A percentile compares a stretch with the other conserved stretches of the same genome.
Evolutionary conservation across 1,140 invertebrate species (phyloP).

Genomic region (Hylaeus volcanicus): DNA sequence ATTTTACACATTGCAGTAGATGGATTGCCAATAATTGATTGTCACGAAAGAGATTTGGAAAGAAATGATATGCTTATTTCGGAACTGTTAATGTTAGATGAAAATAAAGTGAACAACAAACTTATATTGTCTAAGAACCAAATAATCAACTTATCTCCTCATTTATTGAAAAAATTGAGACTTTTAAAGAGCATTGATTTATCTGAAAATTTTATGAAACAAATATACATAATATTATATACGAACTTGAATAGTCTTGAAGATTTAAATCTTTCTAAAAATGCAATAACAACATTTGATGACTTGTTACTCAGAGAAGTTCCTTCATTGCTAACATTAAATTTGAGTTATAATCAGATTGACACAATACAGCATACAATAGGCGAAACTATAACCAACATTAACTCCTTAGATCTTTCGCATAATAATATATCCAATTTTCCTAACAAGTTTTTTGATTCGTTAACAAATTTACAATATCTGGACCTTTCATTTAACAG

Average conservation of each 20-base stretch:
- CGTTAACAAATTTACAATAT: slow-evolving; percentile 54
- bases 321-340: slow-evolving; percentile 55
- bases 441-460: slow-evolving; percentile 36
- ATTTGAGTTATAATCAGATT: slow-evolving; percentile 72
- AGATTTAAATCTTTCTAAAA: slow-evolving; percentile 65
- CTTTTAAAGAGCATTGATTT: slow-evolving; percentile 62
- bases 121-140: slow-evolving; percentile 65
- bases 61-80: slow-evolving; percentile 52
- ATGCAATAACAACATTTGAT: slow-evolving; percentile 56
- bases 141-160: slow-evolving; percentile 45
- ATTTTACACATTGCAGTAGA: slow-evolving; percentile 41
- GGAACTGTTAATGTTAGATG: slow-evolving; percentile 52
- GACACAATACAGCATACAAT: slow-evolving; percentile 47
- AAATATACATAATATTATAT: slow-evolving; percentile 49
- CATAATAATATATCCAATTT: slow-evolving; percentile 60
- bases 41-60: slow-evolving; percentile 46
- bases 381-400: slow-evolving; percentile 32
- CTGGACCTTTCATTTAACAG: slow-evolving; percentile 67
- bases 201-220: slow-evolving; percentile 62
- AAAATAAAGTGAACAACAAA: slow-evolving; percentile 33
- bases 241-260: slow-evolving; percentile 50
- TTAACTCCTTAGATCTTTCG: slow-evolving; percentile 59
- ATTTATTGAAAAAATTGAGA: slow-evolving; percentile 50
- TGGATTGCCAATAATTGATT: slow-evolving; percentile 47
- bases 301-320: slow-evolving; percentile 38